Conservation (phyloP, 1,140 invertebrate genomes). For the Chymomyza costata region DNA sequence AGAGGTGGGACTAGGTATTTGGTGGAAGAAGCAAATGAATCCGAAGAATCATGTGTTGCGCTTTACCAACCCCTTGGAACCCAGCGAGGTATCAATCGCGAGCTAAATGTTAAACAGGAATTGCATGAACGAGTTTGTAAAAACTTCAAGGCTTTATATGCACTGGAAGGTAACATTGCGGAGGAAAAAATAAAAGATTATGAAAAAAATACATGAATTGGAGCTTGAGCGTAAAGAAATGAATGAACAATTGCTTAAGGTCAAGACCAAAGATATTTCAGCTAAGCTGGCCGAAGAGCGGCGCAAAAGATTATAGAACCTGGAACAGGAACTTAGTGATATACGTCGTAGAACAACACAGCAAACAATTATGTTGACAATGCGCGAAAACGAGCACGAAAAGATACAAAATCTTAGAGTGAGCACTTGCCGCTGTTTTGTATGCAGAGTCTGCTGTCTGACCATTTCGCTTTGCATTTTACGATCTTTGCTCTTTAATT, state of each 20-base stretch:
- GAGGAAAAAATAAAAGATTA: constrained; percentile 80
- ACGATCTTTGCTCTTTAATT: constrained; percentile 86
- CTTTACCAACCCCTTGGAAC: too few species aligned
- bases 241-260: constrained; percentile 78
- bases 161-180: constrained; percentile 75
- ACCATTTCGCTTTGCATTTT: constrained; percentile 87
- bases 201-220: constrained; percentile 83
- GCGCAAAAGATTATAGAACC: constrained; percentile 84
- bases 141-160: constrained; percentile 80
- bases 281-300: constrained; percentile 82
- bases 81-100: constrained; percentile 83
- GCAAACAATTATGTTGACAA: constrained; percentile 85
- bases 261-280: constrained; percentile 74
- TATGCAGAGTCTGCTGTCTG: constrained; percentile 85
- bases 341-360: constrained; percentile 85
- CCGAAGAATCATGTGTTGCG: too few species aligned
- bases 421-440: constrained; percentile 89
- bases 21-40: constrained; percentile 73
- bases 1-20: too few species aligned
- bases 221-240: constrained; percentile 86
- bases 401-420: constrained; percentile 85
- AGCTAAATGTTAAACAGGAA: constrained; percentile 85
- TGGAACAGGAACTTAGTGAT: constrained; percentile 85
- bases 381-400: constrained; percentile 88
- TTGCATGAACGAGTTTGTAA: constrained; percentile 82